phyloP scores from a whole-genome alignment of 2,797 vertebrate genomes.

The Potorous gilbertii region DNA sequence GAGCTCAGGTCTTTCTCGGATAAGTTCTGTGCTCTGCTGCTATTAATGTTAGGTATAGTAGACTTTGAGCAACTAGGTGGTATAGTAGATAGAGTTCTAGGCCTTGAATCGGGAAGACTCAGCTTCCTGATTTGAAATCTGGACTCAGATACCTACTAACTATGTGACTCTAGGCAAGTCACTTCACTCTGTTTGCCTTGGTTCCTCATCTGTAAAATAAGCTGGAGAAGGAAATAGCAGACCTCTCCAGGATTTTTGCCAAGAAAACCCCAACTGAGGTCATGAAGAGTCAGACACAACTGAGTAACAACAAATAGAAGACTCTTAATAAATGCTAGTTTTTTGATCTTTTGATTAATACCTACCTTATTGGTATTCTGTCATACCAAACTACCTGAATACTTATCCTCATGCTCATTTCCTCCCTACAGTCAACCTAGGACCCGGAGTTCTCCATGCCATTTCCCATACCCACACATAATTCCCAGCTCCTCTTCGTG shows the following conservation, averaged over 20 bases:
- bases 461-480: background rate
- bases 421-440: background rate
- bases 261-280: background rate
- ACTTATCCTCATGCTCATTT: background rate
- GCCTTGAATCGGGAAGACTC: background rate
- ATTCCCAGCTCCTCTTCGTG: background rate
- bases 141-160: too few species aligned
- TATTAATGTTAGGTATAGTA: background rate
- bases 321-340: background rate
- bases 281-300: background rate
- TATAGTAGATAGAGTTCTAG: background rate
- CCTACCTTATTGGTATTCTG: background rate
- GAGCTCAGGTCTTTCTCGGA: background rate
- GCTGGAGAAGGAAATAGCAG: background rate
- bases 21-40: background rate
- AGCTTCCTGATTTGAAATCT: background rate
- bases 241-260: background rate
- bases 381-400: background rate
- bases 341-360: background rate
- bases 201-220: background rate
- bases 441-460: background rate
- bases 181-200: background rate
- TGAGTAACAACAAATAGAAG: background rate
- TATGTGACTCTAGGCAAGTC: too few species aligned
- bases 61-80: background rate